Base-by-base conservation (phyloP, 1,140 invertebrate species). In the Adoxophyes honmai region DNA sequence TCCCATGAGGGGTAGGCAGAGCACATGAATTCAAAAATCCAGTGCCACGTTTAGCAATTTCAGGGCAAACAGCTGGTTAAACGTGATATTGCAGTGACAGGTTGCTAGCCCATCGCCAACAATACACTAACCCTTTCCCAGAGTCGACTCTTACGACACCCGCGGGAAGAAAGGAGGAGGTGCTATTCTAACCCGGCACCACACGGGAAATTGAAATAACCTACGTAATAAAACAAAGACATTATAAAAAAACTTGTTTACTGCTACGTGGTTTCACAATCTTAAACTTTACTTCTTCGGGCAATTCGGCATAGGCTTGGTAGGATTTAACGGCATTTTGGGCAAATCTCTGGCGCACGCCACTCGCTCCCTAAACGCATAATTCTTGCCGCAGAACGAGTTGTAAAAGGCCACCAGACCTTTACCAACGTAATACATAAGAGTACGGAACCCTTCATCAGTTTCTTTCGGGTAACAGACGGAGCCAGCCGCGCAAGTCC, bases 381-480 rank as follows among this genome's bases (percentile, higher is more conserved):
- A 60, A 1, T 79, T 57, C 15, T 73, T 73, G 0, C 60, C 13
- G 51, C 70, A 82, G 1, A 42, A 11, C 1, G 9, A 36, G 55
- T 84, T 86, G 37, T 75, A 78, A 0, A 83, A n/a, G 0, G 36
- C 36, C n/a, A 82, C 5, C 1, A 53, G 33, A 6, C 35, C 7
- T 16, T 80, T 80, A 0, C 64, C 75, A 33, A 59, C 14, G 1
- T 68, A 38, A 33, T 74, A 78, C 0, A 67, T 21, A 0, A 72
- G 38, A 3, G 48, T 44, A 48, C 78, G 69, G 11, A 85, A 76
- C 0, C 48, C 52, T 2, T 75, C 68, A 55, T 87, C 84, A 0
- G 81, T 84, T 58, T 82, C 78, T 9, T 73, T 74, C 0, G 84
- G 84, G 18, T 81, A 87, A 35, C 75, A 78, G 0, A 86, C 10